Evolutionary conservation across 1,140 invertebrate genomes (phyloP).

Genomic region (Microvelia longipes): DNA sequence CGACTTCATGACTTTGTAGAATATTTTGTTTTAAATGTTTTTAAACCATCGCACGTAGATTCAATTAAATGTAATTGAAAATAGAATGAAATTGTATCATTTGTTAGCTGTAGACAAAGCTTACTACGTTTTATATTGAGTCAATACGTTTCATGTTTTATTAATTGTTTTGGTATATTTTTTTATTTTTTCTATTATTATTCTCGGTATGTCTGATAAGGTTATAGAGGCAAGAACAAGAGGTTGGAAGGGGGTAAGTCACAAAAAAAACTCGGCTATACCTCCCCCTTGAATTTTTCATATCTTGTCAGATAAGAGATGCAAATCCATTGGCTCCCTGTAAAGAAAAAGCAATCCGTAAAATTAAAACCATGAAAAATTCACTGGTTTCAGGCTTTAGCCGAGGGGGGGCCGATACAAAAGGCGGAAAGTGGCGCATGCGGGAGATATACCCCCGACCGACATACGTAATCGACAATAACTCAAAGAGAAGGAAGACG

Average conservation of each 20-base stretch:
- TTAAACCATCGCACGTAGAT: too few relatives aligned
- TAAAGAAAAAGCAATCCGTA: slow-evolving; percentile 7
- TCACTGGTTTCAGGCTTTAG: background rate
- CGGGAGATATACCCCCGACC: too few relatives aligned
- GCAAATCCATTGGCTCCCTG: slow-evolving; percentile 8
- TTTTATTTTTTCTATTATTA: too few relatives aligned
- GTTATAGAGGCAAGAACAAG: background rate
- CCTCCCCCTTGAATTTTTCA: slow-evolving; percentile 4
- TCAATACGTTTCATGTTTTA: too few relatives aligned
- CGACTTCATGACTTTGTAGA: too few relatives aligned
- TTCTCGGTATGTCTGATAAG: too few relatives aligned
- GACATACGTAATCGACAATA: slow-evolving; percentile 6
- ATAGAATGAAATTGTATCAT: too few relatives aligned
- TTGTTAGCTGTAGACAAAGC: too few relatives aligned
- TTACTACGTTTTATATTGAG: too few relatives aligned
- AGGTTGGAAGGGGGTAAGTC: background rate
- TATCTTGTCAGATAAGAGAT: slow-evolving; percentile 7
- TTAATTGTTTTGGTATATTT: too few relatives aligned
- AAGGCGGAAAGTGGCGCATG: background rate
- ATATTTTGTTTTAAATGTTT: too few relatives aligned
- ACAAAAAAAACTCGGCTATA: background rate
- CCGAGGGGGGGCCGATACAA: background rate
- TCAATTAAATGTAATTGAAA: too few relatives aligned
- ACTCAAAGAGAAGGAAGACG: background rate
- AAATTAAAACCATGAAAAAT: slow-evolving; percentile 9